Conservation (phyloP, 2,113 vertebrate genomes). For the Neolamprologus variostigma region DNA sequence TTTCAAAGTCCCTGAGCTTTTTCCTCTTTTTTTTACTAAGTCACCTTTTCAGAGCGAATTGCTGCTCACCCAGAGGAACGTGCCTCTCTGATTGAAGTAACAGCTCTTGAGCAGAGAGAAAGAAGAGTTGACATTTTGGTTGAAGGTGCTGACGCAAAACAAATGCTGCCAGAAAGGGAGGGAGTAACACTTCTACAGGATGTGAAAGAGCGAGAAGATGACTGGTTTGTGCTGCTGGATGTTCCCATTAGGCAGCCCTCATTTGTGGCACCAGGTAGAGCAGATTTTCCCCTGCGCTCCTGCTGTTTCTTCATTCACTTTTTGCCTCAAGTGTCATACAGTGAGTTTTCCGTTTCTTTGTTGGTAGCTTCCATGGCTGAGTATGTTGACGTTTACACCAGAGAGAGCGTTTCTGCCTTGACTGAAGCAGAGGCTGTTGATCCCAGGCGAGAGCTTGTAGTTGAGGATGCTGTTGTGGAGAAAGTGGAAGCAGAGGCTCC, state of each 20-base stretch:
- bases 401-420: background rate
- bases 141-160: background rate
- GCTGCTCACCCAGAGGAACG: background rate
- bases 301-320: background rate
- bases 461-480: background rate
- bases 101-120: background rate
- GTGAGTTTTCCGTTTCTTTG: background rate
- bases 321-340: background rate
- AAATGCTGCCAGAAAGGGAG: background rate
- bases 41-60: background rate
- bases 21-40: background rate
- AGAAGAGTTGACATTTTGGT: background rate
- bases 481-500: background rate
- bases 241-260: slow-evolving; percentile 8
- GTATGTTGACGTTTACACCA: background rate
- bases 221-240: slow-evolving; percentile 52
- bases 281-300: background rate
- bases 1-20: background rate
- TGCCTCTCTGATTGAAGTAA: background rate
- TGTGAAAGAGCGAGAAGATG: slow-evolving; percentile 34
- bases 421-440: background rate
- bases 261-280: slow-evolving; percentile 42
- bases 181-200: background rate
- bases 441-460: background rate
- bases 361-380: background rate